A percentile compares a stretch with the other conserved stretches of the same genome.
Conservation (phyloP, 2,797 vertebrate genomes). For the Emydoidea blandingii region DNA sequence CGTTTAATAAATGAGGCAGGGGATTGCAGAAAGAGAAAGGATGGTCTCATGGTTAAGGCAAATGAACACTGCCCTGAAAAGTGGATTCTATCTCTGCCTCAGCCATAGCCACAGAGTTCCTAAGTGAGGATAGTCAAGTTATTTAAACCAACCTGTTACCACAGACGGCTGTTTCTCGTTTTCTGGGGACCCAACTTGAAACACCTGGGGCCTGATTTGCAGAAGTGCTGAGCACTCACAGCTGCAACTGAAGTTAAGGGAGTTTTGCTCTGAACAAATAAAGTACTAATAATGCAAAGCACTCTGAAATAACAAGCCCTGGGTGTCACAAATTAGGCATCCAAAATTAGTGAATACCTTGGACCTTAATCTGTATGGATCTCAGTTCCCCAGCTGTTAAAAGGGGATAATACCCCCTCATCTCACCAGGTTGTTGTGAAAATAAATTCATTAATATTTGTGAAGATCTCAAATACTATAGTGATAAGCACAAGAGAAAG, state of each 20-base stretch:
- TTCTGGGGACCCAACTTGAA: not conserved
- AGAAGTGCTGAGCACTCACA: not conserved
- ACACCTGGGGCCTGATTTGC: not conserved
- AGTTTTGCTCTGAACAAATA: not conserved
- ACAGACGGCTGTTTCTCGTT: not conserved
- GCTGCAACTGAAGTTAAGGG: not conserved
- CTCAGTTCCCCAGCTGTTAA: accelerated
- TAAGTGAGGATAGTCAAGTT: not conserved
- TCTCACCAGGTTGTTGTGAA: accelerated
- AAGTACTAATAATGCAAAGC: not conserved
- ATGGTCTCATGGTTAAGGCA: not conserved
- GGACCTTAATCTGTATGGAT: not conserved
- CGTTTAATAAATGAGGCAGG: not conserved
- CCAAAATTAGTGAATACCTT: not conserved
- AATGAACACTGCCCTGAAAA: not conserved
- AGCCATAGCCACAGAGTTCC: not conserved
- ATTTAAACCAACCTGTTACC: not conserved
- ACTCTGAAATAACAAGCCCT: not conserved
- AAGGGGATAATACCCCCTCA: not conserved
- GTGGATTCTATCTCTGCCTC: not conserved
- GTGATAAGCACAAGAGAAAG: not conserved
- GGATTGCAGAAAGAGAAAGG: not conserved
- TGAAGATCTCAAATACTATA: not conserved
- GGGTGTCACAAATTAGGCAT: not conserved
- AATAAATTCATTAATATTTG: not conserved